Evolutionary conservation across 2,888 invertebrate genomes (phyloP).

Genomic region (Pogonocherus hispidulus): DNA sequence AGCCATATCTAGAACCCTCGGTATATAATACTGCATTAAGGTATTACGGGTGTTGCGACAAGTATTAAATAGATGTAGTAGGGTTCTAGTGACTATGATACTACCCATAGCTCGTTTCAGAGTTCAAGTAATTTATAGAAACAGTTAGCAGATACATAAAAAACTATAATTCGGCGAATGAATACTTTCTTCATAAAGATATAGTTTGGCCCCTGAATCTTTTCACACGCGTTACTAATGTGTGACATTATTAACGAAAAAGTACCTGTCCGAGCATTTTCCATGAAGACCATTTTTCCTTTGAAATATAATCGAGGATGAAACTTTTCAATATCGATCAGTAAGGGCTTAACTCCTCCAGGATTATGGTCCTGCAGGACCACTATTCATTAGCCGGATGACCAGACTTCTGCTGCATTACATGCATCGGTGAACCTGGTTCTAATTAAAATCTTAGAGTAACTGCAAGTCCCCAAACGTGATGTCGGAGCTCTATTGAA

Average conservation of each 20-base stretch:
- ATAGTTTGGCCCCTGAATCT: no score
- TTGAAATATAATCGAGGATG: no score
- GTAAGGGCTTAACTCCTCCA: conserved; percentile 1
- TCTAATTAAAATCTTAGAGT: conserved; percentile 36
- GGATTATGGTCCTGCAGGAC: conserved; percentile 16
- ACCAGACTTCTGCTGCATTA: conserved; percentile 28
- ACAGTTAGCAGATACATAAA: no score
- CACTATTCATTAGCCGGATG: conserved; percentile 34
- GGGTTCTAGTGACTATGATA: background rate
- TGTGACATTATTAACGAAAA: no score
- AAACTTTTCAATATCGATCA: background rate
- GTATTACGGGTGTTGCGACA: background rate
- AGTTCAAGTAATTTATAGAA: background rate
- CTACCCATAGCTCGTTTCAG: background rate
- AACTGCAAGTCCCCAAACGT: background rate
- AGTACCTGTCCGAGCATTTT: no score
- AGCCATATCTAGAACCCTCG: conserved; percentile 7
- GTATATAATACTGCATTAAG: background rate
- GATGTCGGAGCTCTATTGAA: background rate
- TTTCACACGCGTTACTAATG: no score
- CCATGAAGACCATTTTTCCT: no score
- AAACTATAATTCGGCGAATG: no score
- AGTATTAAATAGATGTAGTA: background rate
- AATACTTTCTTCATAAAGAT: no score
- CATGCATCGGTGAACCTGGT: conserved; percentile 23